phyloP scores from a whole-genome alignment of 2,113 vertebrate genomes.

The Phylloscopus trochilus region DNA sequence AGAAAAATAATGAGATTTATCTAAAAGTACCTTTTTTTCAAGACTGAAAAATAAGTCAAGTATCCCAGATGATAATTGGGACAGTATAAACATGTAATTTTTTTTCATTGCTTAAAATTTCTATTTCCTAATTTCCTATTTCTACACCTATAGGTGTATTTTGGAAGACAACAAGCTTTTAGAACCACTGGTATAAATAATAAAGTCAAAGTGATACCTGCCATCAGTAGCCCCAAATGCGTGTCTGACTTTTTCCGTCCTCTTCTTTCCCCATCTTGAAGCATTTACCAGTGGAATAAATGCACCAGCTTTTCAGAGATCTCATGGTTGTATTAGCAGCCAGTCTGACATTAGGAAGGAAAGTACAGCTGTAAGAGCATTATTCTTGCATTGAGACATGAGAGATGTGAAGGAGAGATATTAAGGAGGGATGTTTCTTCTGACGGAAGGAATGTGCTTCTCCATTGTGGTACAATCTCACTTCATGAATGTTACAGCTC shows the following conservation, averaged over 20 bases:
- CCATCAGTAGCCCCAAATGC: background rate
- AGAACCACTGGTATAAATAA: background rate
- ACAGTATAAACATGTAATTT: background rate
- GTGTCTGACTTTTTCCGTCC: rapidly evolving
- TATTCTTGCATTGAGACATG: background rate
- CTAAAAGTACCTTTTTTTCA: background rate
- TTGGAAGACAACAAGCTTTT: background rate
- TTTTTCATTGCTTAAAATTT: background rate
- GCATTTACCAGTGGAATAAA: background rate
- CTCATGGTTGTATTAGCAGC: background rate
- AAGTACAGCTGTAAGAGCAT: background rate
- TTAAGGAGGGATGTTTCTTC: background rate
- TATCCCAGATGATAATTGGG: background rate
- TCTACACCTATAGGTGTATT: background rate
- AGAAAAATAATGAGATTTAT: background rate
- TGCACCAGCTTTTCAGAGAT: background rate
- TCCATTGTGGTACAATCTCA: background rate
- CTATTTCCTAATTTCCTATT: background rate
- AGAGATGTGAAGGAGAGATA: background rate
- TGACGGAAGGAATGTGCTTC: background rate
- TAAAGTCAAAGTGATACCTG: background rate
- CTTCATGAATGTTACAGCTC: background rate
- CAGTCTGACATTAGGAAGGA: background rate
- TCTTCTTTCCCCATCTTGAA: background rate
- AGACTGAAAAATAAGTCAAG: background rate